A percentile compares a stretch with the other conserved stretches of the same genome.
These are phyloP conservation scores for Nematostella vectensis DNA, from an alignment of 92 coral and sea anemone genomes.

Conservation along the genomic window DNA sequence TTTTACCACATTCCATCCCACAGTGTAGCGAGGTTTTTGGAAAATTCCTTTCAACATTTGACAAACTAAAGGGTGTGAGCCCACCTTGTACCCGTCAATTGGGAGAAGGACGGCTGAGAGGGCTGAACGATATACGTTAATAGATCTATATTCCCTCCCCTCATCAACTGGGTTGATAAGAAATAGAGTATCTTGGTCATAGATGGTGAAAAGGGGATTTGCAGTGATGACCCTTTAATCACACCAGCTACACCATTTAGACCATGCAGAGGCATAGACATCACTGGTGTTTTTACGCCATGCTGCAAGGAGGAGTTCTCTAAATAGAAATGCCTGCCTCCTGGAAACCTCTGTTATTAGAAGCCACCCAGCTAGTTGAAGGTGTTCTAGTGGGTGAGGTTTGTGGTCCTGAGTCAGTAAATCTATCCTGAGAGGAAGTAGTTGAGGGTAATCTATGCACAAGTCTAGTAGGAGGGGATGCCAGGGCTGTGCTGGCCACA, in stretches of 20 bases:
- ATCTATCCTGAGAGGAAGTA: conserved; percentile 13
- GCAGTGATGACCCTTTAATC: conserved; percentile 8
- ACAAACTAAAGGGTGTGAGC: conserved; percentile 35
- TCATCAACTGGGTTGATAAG: conserved; percentile 8
- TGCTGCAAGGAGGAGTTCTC: conserved; percentile 24
- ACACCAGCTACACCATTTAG: conserved; percentile 20
- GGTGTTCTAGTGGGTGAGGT: conserved; percentile 16
- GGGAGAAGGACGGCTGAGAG: conserved; percentile 30
- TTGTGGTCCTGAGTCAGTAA: conserved; percentile 13
- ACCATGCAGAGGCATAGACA: conserved; percentile 29
- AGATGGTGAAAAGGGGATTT: conserved; percentile 38
- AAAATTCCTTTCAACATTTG: conserved; percentile 30
- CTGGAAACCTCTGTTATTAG: conserved; percentile 27
- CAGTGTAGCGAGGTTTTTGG: conserved; percentile 29
- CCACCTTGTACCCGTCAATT: conserved; percentile 28
- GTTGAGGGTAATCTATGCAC: too few relatives aligned
- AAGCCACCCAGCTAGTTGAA: conserved; percentile 35
- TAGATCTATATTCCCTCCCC: conserved; percentile 32
- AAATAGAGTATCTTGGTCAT: conserved; percentile 10
- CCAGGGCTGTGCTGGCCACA: conserved; percentile 28
- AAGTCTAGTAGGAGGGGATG: conserved; percentile 15
- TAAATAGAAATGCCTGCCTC: conserved; percentile 6
- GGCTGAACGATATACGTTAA: conserved; percentile 33
- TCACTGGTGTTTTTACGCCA: conserved; percentile 23
- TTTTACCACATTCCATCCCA: conserved; percentile 23